Base-by-base conservation (phyloP, 30 jellyfish, hydroid and myxozoan genomes). In the Haliclystus octoradiatus region DNA sequence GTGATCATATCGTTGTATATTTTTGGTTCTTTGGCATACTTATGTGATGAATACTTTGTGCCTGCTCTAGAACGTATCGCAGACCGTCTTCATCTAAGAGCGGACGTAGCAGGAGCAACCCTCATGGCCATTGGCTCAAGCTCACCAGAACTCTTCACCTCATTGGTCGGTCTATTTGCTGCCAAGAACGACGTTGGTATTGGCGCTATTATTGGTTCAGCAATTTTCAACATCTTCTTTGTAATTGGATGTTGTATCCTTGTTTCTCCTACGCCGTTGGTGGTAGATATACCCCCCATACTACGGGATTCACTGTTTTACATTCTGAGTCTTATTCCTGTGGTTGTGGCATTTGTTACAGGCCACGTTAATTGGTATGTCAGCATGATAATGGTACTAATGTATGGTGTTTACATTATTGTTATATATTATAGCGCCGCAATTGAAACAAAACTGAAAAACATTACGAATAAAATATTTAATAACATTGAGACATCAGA, bases 41-140 rank as follows among this genome's bases (percentile, higher is more conserved):
- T 90, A 12, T 90, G 98, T 63, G 98, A 90, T 53, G 49, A 78
- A 9, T 90, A 90, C 32, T 90, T 90, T 65, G 95, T 90, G 24
- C 90, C 98, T 3, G 85, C 98, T 3, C 69, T 90, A 65, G 98
- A 90, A 53, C 93, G 76, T 1, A 68, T 90, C 29, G 68, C 94
- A 7, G 87, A 76, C 46, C 50, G 77, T 33, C 67, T 90, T 49
- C 77, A 82, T 27, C 52, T 90, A 19, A 87, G 81, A 35, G 77
- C 98, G 1, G 98, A 90, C 26, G 95, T 90, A 2, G 98, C 98
- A 14, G 98, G 98, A 14, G 98, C 98, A 13, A 84, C 98, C 7
- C 74, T 90, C 47, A 90, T 90, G 98, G 98, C 98, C n/a, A 82
- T 90, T 33, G 98, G 98, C 0, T 69, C 93, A 74, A 77, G 94